Base-by-base conservation (phyloP, 1,140 invertebrate genomes). In the Drosophila teissieri region DNA sequence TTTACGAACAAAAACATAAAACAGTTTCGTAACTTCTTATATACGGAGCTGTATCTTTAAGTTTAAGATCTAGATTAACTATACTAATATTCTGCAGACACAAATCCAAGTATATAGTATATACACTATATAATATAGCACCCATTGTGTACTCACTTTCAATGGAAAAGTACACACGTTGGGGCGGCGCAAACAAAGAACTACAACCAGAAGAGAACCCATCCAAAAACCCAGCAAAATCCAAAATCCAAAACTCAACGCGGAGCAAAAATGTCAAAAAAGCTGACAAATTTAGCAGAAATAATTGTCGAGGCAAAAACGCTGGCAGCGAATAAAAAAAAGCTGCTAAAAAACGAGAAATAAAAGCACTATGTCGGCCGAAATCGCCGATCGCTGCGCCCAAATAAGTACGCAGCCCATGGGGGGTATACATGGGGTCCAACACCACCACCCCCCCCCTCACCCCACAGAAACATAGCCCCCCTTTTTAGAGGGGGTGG, bases 381-480 rank as follows among this genome's bases (percentile, higher is more conserved):
- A 48, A 48, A 60, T 37, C 31, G 67, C 39, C 40, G 55, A 58
- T 67, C 17, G 64, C 57, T 65, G 65, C 78, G 57, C 45, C 65
- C 78, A 81, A 81, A 82, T 79, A 82, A 74, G 80, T 83, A 83
- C 27, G 55, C 44, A 52, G 62, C 39, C 40, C 55, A 49, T 55
- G 69, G 75, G 72, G 53, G 77, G 37, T 60, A 31, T 31, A 72
- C 17, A 17, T 45, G 42, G 42, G 17, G 17, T 45, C 1, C 10
- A 12, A 10, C 10, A 10, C 10, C 42, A 10, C 17, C 10, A 1
- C 3, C 10, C 17, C 42, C 8, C 10, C 40, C 40, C 40, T 19
- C 5, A 12, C n/a, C 31, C 17, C 14, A 4, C 3, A 14, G 12
- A 2, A 1, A 31, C 54, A 11, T 7, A 14, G n/a, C 37, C 17